Evolutionary conservation across 1,140 invertebrate species (phyloP).

Genomic region (Drosophila funebris): DNA sequence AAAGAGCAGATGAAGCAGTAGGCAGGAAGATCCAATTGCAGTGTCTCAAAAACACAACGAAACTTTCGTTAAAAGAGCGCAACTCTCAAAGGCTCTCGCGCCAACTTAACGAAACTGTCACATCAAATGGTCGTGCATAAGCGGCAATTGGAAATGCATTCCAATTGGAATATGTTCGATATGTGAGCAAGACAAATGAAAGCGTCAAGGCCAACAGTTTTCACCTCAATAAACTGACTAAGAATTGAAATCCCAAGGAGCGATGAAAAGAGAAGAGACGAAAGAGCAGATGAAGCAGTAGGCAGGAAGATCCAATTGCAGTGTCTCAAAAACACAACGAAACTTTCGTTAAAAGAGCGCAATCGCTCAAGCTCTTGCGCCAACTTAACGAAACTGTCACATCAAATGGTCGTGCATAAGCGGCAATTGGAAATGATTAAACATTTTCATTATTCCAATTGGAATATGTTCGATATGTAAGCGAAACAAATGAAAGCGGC

Average conservation of each 20-base stretch:
- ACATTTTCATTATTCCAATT: neutral
- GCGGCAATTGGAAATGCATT: slow-evolving; percentile 4
- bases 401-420: no score
- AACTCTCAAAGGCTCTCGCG: no score
- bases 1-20: neutral
- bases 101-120: no score
- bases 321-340: no score
- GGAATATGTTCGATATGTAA: neutral
- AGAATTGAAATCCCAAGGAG: neutral
- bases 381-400: no score
- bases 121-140: no score
- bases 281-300: neutral
- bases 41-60: no score
- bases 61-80: no score
- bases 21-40: neutral
- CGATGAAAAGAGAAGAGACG: neutral
- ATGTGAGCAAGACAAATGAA: neutral
- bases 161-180: neutral
- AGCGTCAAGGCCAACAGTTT: neutral
- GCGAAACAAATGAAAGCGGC: neutral
- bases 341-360: no score
- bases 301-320: neutral
- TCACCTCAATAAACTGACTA: neutral
- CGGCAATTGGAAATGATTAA: no score
- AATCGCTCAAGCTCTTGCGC: no score